A percentile compares a stretch with the other conserved stretches of the same genome.
phyloP scores from a whole-genome alignment of 2,888 invertebrate genomes.

The Eledone cirrhosa region DNA sequence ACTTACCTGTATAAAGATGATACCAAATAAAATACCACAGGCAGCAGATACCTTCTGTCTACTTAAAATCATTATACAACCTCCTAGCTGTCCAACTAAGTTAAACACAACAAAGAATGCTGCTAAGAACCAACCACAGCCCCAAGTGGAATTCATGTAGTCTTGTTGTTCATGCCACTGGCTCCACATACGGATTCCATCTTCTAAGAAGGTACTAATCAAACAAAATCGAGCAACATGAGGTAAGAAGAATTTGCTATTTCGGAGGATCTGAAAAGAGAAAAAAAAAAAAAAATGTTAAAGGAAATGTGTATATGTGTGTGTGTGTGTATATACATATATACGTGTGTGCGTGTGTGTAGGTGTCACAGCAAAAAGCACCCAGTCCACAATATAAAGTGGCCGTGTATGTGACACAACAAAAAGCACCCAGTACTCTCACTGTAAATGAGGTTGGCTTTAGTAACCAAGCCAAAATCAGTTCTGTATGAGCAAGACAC shows the following conservation, averaged over 20 bases:
- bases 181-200: constrained; percentile 98
- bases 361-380: too few relatives aligned
- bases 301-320: too few relatives aligned
- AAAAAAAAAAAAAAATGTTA: constrained; percentile 27
- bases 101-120: constrained; percentile 95
- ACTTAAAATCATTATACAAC: constrained; percentile 94
- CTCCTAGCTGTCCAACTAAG: constrained; percentile 93
- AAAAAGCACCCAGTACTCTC: too few relatives aligned
- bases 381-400: too few relatives aligned
- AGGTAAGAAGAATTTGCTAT: constrained; percentile 88
- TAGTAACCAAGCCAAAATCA: too few relatives aligned
- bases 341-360: too few relatives aligned
- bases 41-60: constrained; percentile 83
- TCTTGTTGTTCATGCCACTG: constrained; percentile 98
- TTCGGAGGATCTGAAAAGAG: constrained; percentile 81
- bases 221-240: constrained; percentile 95
- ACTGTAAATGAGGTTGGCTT: too few relatives aligned
- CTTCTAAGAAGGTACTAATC: constrained; percentile 98
- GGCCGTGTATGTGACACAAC: too few relatives aligned
- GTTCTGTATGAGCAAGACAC: too few relatives aligned
- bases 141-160: constrained; percentile 98
- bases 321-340: too few relatives aligned
- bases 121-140: constrained; percentile 91
- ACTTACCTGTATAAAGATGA: constrained; percentile 90
- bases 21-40: constrained; percentile 86